Evolutionary conservation across 2,888 invertebrate genomes (phyloP), one percentile per base, ranked within the genome.

Genomic region (Athalia rosae): DNA sequence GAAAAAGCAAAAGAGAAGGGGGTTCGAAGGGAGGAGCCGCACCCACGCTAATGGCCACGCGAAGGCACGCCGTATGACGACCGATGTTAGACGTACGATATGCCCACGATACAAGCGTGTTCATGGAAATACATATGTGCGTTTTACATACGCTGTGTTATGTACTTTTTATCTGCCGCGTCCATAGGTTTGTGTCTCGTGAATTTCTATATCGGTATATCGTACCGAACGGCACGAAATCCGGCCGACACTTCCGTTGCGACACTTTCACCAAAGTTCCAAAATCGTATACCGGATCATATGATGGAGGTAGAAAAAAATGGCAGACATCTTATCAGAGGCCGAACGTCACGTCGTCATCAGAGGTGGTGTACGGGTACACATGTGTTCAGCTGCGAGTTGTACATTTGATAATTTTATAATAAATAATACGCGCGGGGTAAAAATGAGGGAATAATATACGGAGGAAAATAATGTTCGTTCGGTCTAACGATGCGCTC

Each of bases 1-100:
- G 76, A 77, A 78, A 79, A 78, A 80, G 77, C 77, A 80, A 80
- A 79, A 79, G 77, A 58, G 77, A 74, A 41, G 63, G 78, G 80
- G 77, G 53, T 78, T 56, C 45, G 41, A 47, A 61, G 62, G 63
- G 76, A 64, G 76, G 53, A 47, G 50, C 74, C 74, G 62, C 74
- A 74, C 74, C 74, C 74, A 74, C 74, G 74, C 74, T 74, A 74
- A 74, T 74, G 61, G 48, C 41, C 28, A 61, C 74, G 74, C 48
- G 41, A 61, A 59, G 74, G 74, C 74, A 62, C 74, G 74, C 74
- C 74, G 74, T 74, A 59, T 62, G 74, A 74, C 62, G 74, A 74
- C 62, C 74, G 74, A 28, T 74, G 58, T 41, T 67, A 28, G 13
- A 67, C 67, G 50, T n/a, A 15, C 4, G 9, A 15, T 67, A 59